Percentiles rank a stretch among this genome's conserved stretches.
phyloP scores from a whole-genome alignment of 1,140 invertebrate genomes.

The Daktulosphaira vitifoliae region DNA sequence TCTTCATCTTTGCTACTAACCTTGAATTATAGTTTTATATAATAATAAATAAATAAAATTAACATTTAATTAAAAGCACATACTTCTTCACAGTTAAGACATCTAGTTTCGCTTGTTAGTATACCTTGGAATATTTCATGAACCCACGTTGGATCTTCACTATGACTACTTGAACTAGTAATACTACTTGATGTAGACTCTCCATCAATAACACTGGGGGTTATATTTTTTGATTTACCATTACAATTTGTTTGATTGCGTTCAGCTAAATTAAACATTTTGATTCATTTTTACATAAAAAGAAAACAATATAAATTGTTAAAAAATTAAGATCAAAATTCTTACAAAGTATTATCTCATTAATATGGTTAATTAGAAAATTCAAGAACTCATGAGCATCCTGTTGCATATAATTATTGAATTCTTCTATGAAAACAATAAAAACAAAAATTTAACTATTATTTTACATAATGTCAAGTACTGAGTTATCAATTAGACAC shows the following conservation, averaged over 20 bases:
- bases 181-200: slow-evolving; percentile 46
- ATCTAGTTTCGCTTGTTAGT: slow-evolving; percentile 95
- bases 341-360: slow-evolving; percentile 83
- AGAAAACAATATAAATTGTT: no score
- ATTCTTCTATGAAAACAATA: slow-evolving; percentile 69
- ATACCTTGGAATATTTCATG: slow-evolving; percentile 99
- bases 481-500: neutral
- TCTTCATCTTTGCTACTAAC: slow-evolving; percentile 98
- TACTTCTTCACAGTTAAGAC: slow-evolving; percentile 98
- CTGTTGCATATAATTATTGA: slow-evolving; percentile 99
- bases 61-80: neutral
- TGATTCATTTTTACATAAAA: slow-evolving; percentile 36
- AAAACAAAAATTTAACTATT: neutral
- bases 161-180: slow-evolving; percentile 42
- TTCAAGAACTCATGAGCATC: slow-evolving; percentile 99
- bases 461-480: neutral
- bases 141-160: slow-evolving; percentile 92
- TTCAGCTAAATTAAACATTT: slow-evolving; percentile 61
- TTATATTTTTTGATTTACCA: slow-evolving; percentile 42
- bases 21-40: slow-evolving; percentile 38
- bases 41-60: neutral
- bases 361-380: slow-evolving; percentile 94
- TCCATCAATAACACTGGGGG: slow-evolving; percentile 44
- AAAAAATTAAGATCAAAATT: slow-evolving; percentile 35
- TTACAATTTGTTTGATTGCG: slow-evolving; percentile 60